Evolutionary conservation across 2,888 invertebrate genomes (phyloP).

Genomic region (Escarpia spicata): DNA sequence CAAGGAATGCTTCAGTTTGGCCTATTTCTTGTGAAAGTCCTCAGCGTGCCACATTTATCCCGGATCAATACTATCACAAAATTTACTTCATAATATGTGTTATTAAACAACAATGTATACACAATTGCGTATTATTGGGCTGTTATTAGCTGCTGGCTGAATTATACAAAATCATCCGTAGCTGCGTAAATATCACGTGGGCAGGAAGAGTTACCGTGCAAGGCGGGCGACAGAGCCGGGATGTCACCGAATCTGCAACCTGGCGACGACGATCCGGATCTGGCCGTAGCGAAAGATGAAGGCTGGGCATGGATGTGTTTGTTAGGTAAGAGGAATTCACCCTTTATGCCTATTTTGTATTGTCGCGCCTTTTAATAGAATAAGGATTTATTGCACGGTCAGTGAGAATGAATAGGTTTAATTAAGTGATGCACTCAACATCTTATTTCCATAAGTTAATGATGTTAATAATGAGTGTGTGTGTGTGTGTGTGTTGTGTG

Average conservation of each 20-base stretch:
- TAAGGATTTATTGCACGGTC: too few species aligned
- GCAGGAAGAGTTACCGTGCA: neutral
- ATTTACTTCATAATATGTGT: too few species aligned
- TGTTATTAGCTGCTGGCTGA: neutral
- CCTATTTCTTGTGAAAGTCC: too few species aligned
- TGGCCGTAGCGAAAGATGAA: slow-evolving; percentile 14
- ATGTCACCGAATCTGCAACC: neutral
- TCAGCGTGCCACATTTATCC: too few species aligned
- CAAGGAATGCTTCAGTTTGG: neutral
- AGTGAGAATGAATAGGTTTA: too few species aligned
- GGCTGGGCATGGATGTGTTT: slow-evolving; percentile 38
- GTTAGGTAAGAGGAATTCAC: slow-evolving; percentile 27
- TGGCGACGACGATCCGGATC: neutral
- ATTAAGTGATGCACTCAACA: too few species aligned
- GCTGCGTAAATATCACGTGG: neutral
- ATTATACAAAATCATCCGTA: neutral
- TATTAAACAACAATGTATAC: too few species aligned
- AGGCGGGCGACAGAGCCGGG: neutral
- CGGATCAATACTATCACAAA: too few species aligned
- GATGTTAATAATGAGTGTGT: too few species aligned
- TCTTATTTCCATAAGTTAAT: too few species aligned
- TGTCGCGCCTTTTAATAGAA: too few species aligned
- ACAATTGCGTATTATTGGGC: neutral
- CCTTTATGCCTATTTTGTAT: neutral
- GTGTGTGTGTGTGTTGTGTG: too few species aligned